Evolutionary conservation across 1,140 invertebrate genomes (phyloP), one percentile per base, ranked within the genome.

Genomic region (Drosophila mauritiana): DNA sequence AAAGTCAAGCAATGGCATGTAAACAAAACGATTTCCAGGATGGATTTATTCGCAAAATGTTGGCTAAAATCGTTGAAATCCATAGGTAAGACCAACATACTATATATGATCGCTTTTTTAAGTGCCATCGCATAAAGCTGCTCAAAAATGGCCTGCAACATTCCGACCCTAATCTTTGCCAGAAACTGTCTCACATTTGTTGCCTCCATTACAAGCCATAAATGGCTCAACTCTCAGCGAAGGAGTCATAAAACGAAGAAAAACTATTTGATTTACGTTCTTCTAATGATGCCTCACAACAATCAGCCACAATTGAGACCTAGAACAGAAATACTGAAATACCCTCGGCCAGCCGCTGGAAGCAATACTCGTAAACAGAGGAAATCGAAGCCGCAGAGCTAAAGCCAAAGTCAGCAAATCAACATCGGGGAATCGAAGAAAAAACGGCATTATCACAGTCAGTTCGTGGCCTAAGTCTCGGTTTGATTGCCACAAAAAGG

Each of bases 271-370:
- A 86, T 86, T 86, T 86, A 86, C 82, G 75, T 86, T 73, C 70
- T 67, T 86, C 83, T 86, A 86, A 86, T 86, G 83, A 88, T 82
- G 83, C 45, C 78, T 75, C 54, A 53, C 78, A 86, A 88, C 69
- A 86, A 86, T 86, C 82, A 78, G 57, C 46, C 65, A 61, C 62
- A 74, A 80, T 80, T 80, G 69, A 70, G 59, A 61, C 65, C 70
- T 74, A 84, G 69, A 68, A 73, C 61, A 49, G 68, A 65, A 31
- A 6, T 27, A 27, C 27, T 7, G 7, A 31, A 8, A 73, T 49
- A 59, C 46, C 27, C 57, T 63, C 46, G 48, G 46, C 45, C 40
- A 39, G 31, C 8, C 27, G 27, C 27, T 2, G 8, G 3, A 7
- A 31, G 49, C 63, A 56, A 70, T 69, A 22, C 20, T 22, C 20